These are phyloP conservation scores for Dysidea cf. avara DNA, from an alignment of 37 sponge, comb jelly and placozoan genomes.

Conservation along the genomic window DNA sequence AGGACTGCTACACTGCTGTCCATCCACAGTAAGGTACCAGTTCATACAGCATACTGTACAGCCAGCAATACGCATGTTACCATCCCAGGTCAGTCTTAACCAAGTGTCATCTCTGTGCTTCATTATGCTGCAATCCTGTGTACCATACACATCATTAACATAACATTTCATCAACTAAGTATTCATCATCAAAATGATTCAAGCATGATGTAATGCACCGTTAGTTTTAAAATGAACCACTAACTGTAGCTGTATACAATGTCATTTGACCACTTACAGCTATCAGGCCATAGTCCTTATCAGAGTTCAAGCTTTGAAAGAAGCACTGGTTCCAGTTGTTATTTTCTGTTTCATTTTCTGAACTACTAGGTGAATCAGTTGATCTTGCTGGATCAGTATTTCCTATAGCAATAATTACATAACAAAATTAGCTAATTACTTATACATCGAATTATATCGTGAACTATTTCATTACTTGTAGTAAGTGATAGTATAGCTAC, in stretches of 20 bases:
- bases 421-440: too few relatives aligned
- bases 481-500: too few relatives aligned
- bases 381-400: too few relatives aligned
- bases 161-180: too few relatives aligned
- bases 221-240: neutral
- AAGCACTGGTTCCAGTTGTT: constrained; percentile 65
- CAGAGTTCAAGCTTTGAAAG: constrained; percentile 31
- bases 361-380: neutral
- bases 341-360: neutral
- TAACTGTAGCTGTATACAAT: too few relatives aligned
- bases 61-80: constrained; percentile 60
- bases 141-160: too few relatives aligned
- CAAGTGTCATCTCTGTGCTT: constrained; percentile 46
- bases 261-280: too few relatives aligned
- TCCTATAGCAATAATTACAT: too few relatives aligned
- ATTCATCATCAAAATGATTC: too few relatives aligned
- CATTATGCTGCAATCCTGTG: constrained; percentile 26
- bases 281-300: constrained; percentile 43
- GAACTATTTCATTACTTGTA: too few relatives aligned
- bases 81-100: constrained; percentile 56
- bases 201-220: too few relatives aligned
- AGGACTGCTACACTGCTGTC: constrained; percentile 58
- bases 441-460: too few relatives aligned
- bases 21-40: constrained; percentile 62
- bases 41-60: constrained; percentile 63